These are phyloP conservation scores for Lasioglossum leucozonium DNA, from an alignment of 2,888 invertebrate species.

Conservation along the genomic window DNA sequence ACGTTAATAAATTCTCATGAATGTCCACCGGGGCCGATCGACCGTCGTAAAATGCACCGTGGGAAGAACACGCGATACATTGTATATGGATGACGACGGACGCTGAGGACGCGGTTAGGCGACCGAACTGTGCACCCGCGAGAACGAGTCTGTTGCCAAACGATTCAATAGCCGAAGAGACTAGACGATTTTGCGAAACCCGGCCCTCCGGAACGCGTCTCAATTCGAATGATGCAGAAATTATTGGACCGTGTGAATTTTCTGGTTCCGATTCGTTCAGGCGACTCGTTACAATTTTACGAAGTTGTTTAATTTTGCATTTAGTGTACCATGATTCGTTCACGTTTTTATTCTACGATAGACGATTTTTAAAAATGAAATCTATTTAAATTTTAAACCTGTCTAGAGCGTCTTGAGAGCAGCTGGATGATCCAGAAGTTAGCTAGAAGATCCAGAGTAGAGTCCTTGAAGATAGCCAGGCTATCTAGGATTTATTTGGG, in stretches of 20 bases:
- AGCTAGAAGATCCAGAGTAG: not conserved
- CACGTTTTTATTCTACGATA: not conserved
- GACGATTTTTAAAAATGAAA: not conserved
- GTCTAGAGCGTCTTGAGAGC: not conserved
- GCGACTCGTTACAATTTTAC: not conserved
- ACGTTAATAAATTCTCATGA: conserved; percentile 77
- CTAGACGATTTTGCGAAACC: not conserved
- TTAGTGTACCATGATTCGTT: too few species aligned
- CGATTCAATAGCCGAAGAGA: conserved; percentile 21
- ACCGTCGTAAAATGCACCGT: conserved; percentile 65
- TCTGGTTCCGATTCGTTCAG: not conserved
- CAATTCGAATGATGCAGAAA: conserved; percentile 1
- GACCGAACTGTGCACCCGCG: not conserved
- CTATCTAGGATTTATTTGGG: too few species aligned
- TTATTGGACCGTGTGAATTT: not conserved
- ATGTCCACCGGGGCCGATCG: conserved; percentile 60
- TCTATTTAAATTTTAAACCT: not conserved
- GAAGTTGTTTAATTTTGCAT: not conserved
- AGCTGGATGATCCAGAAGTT: not conserved
- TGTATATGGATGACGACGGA: conserved; percentile 28
- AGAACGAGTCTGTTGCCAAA: conserved; percentile 10
- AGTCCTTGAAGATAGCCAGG: too few species aligned
- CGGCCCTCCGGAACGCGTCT: not conserved
- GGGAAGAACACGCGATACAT: conserved; percentile 67
- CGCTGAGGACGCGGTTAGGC: not conserved